Evolutionary conservation across 2,797 vertebrate species (phyloP).

Genomic region (Myotis vivesi): DNA sequence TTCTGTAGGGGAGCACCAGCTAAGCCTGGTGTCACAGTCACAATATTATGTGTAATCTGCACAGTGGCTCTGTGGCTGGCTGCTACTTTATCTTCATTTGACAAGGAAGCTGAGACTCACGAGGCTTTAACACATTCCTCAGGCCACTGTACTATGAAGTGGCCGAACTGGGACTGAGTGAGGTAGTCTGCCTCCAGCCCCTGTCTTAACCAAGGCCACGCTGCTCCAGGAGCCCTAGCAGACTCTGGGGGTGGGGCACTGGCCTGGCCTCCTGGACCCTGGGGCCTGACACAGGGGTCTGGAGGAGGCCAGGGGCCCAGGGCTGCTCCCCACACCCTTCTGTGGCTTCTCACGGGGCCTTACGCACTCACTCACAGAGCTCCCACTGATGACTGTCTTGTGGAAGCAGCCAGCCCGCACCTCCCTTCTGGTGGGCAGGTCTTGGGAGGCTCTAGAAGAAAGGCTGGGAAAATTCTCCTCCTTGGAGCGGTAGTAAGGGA

Average conservation of each 20-base stretch:
- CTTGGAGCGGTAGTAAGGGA: slow-evolving; percentile 62
- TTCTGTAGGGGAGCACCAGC: background rate
- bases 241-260: background rate
- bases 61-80: background rate
- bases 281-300: background rate
- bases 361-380: slow-evolving; percentile 57
- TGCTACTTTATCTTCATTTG: background rate
- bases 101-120: background rate
- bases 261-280: background rate
- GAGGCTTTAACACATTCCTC: background rate
- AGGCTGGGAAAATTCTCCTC: slow-evolving; percentile 57
- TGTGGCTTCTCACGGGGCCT: fast-evolving
- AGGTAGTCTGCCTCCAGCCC: background rate
- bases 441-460: background rate
- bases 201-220: background rate
- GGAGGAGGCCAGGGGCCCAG: background rate
- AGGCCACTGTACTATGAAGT: background rate
- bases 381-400: fast-evolving
- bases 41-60: fast-evolving
- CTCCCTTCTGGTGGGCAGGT: background rate
- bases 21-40: background rate
- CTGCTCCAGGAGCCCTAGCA: background rate
- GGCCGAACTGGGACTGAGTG: background rate
- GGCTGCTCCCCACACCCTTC: no score
- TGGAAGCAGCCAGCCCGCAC: background rate